These are phyloP conservation scores for Chelonus insularis DNA, from an alignment of 1,140 invertebrate species.

Conservation along the genomic window DNA sequence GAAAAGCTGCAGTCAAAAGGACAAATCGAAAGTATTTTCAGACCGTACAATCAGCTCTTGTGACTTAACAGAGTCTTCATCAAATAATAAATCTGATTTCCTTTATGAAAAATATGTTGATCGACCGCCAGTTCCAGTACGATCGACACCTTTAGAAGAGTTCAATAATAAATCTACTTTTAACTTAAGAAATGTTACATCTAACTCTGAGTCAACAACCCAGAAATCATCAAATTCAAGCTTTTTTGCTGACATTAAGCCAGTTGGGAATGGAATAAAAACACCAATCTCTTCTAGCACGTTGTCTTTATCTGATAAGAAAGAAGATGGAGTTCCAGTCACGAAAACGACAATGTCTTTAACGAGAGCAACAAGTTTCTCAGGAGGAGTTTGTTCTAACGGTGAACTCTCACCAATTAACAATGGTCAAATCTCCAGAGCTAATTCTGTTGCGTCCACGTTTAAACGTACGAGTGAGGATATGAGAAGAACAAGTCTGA, in stretches of 20 bases:
- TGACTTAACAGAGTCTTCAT: slow-evolving; percentile 42
- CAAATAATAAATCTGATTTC: slow-evolving; percentile 19
- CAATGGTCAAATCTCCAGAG: slow-evolving; percentile 47
- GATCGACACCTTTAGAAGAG: slow-evolving; percentile 33
- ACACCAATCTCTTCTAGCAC: neutral
- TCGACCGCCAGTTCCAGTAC: slow-evolving; percentile 34
- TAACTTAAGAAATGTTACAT: too few species aligned
- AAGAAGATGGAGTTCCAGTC: slow-evolving; percentile 31
- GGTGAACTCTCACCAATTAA: slow-evolving; percentile 26
- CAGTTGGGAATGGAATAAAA: neutral
- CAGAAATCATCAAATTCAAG: too few species aligned
- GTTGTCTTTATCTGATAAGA: neutral
- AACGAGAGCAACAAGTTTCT: slow-evolving; percentile 62
- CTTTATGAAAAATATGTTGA: slow-evolving; percentile 29
- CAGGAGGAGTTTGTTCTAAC: slow-evolving; percentile 38
- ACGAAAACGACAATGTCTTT: slow-evolving; percentile 30
- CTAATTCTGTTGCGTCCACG: slow-evolving; percentile 55
- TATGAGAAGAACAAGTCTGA: slow-evolving; percentile 59
- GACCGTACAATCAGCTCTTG: slow-evolving; percentile 52
- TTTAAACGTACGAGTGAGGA: slow-evolving; percentile 50
- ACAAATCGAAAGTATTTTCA: slow-evolving; percentile 34
- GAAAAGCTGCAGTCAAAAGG: slow-evolving; percentile 31
- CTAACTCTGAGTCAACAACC: too few species aligned
- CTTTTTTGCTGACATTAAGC: too few species aligned
- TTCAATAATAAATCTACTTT: neutral